Base-by-base conservation (phyloP, 1,140 invertebrate species). In the Drosophila bifasciata region DNA sequence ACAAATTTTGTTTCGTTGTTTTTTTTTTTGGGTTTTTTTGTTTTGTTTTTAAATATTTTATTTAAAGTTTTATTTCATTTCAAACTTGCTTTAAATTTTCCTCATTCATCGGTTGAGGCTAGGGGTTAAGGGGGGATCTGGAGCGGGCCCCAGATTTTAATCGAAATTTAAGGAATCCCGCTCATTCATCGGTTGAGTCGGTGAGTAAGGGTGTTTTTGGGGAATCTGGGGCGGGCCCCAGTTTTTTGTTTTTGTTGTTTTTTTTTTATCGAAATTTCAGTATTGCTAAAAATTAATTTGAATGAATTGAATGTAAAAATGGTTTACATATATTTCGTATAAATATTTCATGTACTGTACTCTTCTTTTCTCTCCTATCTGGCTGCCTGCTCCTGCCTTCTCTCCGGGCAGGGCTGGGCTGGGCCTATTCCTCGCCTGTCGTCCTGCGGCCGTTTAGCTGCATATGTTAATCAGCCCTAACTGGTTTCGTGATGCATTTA, bases 11-110 rank as follows among this genome's bases (percentile, higher is more conserved):
- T 43, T 43, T 49, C 39, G 21, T 49, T 62, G 62, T 40, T 17
- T 44, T 50, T 52, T 63, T 57, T 2, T 36, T 39, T 62, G 53
- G 16, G 19, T 43, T 32, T 53, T 43, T 52, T 60, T 25, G 36
- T 71, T 67, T 58, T 84, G 43, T 58, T 85, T 89, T 80, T 88
- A 67, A 84, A 84, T 89, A 76, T 88, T 86, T 83, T 86, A 88
- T 85, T 86, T 88, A 88, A 86, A 79, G 83, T 86, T 88, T 86
- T 88, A 76, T 88, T 88, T 89, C 78, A 79, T 88, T 88, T 89
- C 62, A 81, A 86, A 88, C 73, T 86, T 63, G 81, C 77, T 81
- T 85, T 81, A 85, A 86, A 85, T 81, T 63, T 88, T 70, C 78
- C 63, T 56, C 64, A 61, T 66, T 49, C 32, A 36, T 36, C 32